Evolutionary conservation across 1,140 invertebrate species (phyloP), one percentile per base, ranked within the genome.

Genomic region (Linepithema humile): DNA sequence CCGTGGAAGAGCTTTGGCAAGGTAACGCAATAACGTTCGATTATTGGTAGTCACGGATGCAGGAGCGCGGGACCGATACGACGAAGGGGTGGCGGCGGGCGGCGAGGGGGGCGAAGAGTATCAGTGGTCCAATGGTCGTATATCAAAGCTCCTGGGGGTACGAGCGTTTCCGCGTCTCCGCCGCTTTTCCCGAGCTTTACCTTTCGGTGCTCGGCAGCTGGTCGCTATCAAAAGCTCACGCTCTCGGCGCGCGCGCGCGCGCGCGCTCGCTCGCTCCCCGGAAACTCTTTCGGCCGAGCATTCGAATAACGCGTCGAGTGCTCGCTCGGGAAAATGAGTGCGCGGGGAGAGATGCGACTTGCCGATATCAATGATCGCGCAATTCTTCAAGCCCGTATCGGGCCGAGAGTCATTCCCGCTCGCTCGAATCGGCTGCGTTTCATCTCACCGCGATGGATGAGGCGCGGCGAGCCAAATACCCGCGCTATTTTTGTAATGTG

Each of bases 21-120:
- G 57, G 90, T 91, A 93, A 93, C 91, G 91, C 92, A 93, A 93
- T 94, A 94, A 93, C 91, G 87, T 92, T 93, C 92, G 91, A 94
- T 94, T 93, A 93, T 93, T 91, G 92, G 91, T 91, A 92, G 92
- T 91, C 88, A 91, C 89, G 89, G 83, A 82, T 86, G 84, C 73
- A 80, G 72, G 50, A 15, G 38, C 0, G 17, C 12, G 23, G n/a
- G 17, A 12, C 77, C 32, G 69, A 53, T 23, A 59, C n/a, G 26
- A 38, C 15, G 45, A 53, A 3, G 0, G 45, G 20, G 23, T n/a
- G 4, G 4, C 43, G 6, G 64, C 0, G 60, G 32, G 45, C 9
- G 10, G 29, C 12, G 17, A 32, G 35, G 64, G 29, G 7, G 15
- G n/a, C n/a, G n/a, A n/a, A n/a, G n/a, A 29, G 32, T 80, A 70